Conservation (phyloP, 1,140 invertebrate species). For the Bombus haemorrhoidalis region DNA sequence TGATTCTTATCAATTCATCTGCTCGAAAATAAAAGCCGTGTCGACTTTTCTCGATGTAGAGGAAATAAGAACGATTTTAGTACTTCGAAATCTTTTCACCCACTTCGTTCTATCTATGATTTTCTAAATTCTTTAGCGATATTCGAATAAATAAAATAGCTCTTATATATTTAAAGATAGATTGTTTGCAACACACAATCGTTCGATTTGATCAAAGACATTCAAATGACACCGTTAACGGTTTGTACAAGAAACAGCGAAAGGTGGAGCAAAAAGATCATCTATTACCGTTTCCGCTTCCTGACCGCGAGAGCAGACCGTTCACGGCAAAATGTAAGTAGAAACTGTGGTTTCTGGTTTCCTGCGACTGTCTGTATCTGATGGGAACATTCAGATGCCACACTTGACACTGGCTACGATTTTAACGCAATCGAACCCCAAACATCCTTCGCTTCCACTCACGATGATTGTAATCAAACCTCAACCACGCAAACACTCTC, state of each 20-base stretch:
- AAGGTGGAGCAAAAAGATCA: conserved; percentile 1
- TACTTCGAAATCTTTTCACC: background rate
- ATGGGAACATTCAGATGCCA: conserved; percentile 28
- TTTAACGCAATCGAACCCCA: background rate
- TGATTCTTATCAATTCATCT: background rate
- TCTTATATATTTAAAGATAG: too few species aligned
- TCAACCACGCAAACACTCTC: too few species aligned
- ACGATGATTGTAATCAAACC: background rate
- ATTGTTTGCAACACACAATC: background rate
- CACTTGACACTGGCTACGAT: background rate
- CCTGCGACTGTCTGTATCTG: conserved; percentile 6
- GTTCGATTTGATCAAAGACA: too few species aligned
- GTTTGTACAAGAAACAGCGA: conserved; percentile 3
- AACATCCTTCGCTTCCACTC: background rate
- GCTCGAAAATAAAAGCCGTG: background rate
- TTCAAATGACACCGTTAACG: too few species aligned
- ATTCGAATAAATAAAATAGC: too few species aligned
- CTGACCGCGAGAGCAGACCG: conserved; percentile 46
- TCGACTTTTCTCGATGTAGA: too few species aligned
- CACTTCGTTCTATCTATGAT: too few species aligned
- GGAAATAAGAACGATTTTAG: background rate
- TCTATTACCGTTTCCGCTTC: conserved; percentile 21
- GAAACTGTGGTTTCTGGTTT: conserved; percentile 53
- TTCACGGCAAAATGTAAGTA: conserved; percentile 42
- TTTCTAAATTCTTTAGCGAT: too few species aligned